Conservation (phyloP, 2,888 invertebrate genomes). For the Apamea monoglypha region DNA sequence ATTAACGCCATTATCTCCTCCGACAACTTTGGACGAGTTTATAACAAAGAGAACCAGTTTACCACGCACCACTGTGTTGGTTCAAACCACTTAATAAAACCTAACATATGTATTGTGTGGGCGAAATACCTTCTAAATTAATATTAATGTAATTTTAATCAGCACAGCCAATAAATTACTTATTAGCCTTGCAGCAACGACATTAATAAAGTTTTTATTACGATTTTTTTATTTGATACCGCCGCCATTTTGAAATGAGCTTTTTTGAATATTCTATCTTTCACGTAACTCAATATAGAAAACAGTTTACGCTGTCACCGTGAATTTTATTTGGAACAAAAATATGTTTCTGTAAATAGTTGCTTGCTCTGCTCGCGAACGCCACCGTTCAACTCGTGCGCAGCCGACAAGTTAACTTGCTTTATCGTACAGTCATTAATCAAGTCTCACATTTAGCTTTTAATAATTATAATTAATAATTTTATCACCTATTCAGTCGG, state of each 20-base stretch:
- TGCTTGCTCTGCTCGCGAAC: constrained; percentile 58
- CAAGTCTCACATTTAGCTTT: constrained; percentile 80
- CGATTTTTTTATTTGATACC: constrained; percentile 26
- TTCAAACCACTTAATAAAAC: constrained; percentile 45
- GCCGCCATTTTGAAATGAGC: constrained; percentile 33
- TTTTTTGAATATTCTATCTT: constrained; percentile 43
- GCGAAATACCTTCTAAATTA: constrained; percentile 47
- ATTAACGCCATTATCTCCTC: constrained; percentile 83
- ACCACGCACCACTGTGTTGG: constrained; percentile 30
- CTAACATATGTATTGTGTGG: constrained; percentile 44
- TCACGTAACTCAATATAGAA: constrained; percentile 47
- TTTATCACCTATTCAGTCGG: constrained; percentile 83
- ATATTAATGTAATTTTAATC: constrained; percentile 57
- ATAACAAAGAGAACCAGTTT: constrained; percentile 61
- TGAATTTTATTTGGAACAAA: constrained; percentile 63
- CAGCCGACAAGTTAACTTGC: constrained; percentile 66
- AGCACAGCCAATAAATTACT: constrained; percentile 43
- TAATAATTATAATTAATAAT: constrained; percentile 88
- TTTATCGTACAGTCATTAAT: constrained; percentile 85
- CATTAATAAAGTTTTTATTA: constrained; percentile 42
- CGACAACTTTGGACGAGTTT: constrained; percentile 64
- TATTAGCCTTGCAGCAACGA: constrained; percentile 21
- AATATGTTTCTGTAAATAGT: constrained; percentile 62
- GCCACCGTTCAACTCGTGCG: constrained; percentile 70
- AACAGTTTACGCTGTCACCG: constrained; percentile 60